These are phyloP conservation scores for Pyrrhia umbra DNA, from an alignment of 2,888 invertebrate species.

Conservation along the genomic window DNA sequence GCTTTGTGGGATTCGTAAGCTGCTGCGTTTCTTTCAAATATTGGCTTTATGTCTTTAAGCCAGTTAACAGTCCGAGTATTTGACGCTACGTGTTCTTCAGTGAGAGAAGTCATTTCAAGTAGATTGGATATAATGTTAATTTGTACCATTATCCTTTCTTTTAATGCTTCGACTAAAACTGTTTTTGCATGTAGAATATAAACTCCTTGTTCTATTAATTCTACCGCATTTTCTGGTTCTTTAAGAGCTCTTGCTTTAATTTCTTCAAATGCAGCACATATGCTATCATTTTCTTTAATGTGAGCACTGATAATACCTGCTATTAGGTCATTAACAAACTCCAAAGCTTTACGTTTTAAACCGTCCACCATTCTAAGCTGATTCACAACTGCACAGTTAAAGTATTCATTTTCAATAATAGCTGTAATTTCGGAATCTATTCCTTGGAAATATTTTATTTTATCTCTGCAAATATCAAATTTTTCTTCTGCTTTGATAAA, in stretches of 20 bases:
- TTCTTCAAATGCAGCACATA: constrained; percentile 93
- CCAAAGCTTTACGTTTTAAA: constrained; percentile 90
- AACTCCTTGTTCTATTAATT: constrained; percentile 94
- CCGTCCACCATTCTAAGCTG: constrained; percentile 91
- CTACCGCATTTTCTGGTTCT: constrained; percentile 94
- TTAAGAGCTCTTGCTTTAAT: constrained; percentile 92
- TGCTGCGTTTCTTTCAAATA: constrained; percentile 95
- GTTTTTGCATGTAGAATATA: constrained; percentile 95
- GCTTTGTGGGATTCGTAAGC: constrained; percentile 95
- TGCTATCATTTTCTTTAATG: constrained; percentile 91
- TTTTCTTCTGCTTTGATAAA: constrained; percentile 88
- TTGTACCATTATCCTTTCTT: constrained; percentile 92
- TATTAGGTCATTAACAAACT: constrained; percentile 91
- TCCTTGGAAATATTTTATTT: constrained; percentile 91
- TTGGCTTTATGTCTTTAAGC: constrained; percentile 94
- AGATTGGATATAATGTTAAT: constrained; percentile 92
- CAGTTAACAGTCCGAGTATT: constrained; percentile 96
- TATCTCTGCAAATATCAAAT: constrained; percentile 91
- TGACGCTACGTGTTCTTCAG: constrained; percentile 93
- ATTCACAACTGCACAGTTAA: constrained; percentile 91
- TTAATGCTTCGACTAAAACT: constrained; percentile 92
- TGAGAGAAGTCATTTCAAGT: constrained; percentile 94
- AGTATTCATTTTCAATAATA: constrained; percentile 92
- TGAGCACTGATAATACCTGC: constrained; percentile 91
- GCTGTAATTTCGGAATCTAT: constrained; percentile 91